phyloP scores from a whole-genome alignment of 2,888 invertebrate species.

The Dinocampus coccinellae region DNA sequence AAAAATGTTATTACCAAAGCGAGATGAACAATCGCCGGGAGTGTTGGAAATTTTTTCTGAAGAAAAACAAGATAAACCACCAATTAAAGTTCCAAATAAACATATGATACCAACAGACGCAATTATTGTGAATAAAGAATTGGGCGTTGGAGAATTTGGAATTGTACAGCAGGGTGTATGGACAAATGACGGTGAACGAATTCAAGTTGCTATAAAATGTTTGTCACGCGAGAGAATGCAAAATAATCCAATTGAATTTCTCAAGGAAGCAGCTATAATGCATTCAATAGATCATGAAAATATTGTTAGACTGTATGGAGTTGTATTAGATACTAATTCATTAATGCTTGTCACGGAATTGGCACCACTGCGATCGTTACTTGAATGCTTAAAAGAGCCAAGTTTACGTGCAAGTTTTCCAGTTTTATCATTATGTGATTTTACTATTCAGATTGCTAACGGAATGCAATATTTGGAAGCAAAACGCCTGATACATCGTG shows the following conservation, averaged over 20 bases:
- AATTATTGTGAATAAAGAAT: constrained; percentile 92
- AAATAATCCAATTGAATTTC: constrained; percentile 94
- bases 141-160: constrained; percentile 98
- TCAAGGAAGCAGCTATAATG: constrained; percentile 99
- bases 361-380: constrained; percentile 92
- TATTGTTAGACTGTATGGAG: constrained; percentile 97
- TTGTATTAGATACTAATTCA: constrained; percentile 92
- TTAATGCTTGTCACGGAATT: constrained; percentile 89
- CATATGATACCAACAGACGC: constrained; percentile 89
- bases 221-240: constrained; percentile 95
- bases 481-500: constrained; percentile 96
- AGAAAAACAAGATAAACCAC: constrained; percentile 66
- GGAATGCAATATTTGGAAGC: constrained; percentile 98
- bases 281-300: constrained; percentile 97
- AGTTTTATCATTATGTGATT: constrained; percentile 92
- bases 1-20: constrained; percentile 79
- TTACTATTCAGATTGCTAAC: constrained; percentile 95
- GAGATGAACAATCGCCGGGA: constrained; percentile 66
- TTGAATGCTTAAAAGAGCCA: constrained; percentile 96
- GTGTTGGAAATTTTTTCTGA: constrained; percentile 63
- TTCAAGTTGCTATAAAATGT: constrained; percentile 97
- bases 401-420: constrained; percentile 92
- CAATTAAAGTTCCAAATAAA: constrained; percentile 80
- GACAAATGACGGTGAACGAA: constrained; percentile 93
- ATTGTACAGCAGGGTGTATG: constrained; percentile 98